These are phyloP conservation scores for Romanogobio albipinnatus DNA, from an alignment of 2,113 vertebrate species.

Conservation along the genomic window DNA sequence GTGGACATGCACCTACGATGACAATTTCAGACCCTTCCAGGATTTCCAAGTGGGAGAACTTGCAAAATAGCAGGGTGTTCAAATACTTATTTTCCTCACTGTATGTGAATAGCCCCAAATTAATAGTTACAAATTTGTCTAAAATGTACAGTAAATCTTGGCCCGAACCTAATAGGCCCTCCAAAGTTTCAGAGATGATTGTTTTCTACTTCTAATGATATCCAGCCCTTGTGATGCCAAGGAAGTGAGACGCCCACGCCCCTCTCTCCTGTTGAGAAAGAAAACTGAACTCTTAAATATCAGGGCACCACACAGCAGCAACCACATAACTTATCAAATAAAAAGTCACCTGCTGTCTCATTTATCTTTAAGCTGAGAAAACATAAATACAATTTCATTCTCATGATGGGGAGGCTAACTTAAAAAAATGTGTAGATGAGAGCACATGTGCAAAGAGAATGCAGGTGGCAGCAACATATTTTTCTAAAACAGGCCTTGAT, in stretches of 20 bases:
- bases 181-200: not conserved
- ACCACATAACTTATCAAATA: conserved; percentile 9
- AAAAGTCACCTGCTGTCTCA: conserved; percentile 4
- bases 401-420: not conserved
- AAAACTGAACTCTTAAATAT: conserved; percentile 21
- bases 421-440: not conserved
- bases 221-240: conserved; percentile 13
- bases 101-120: too few species aligned
- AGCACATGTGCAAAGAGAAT: not conserved
- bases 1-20: too few species aligned
- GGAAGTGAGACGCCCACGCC: conserved; percentile 12
- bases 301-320: conserved; percentile 1
- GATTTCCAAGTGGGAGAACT: too few species aligned
- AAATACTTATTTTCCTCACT: too few species aligned
- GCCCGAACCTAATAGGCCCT: not conserved
- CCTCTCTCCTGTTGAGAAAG: conserved; percentile 17
- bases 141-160: not conserved
- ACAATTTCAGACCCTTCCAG: too few species aligned
- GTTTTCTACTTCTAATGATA: conserved; percentile 27
- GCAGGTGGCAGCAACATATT: not conserved
- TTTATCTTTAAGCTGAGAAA: conserved; percentile 32
- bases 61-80: too few species aligned
- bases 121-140: not conserved
- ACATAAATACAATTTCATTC: not conserved
- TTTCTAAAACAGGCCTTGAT: not conserved